Percentiles rank a stretch among this genome's conserved stretches.
These are phyloP conservation scores for Athalia circularis DNA, from an alignment of 2,888 invertebrate species.

Conservation along the genomic window DNA sequence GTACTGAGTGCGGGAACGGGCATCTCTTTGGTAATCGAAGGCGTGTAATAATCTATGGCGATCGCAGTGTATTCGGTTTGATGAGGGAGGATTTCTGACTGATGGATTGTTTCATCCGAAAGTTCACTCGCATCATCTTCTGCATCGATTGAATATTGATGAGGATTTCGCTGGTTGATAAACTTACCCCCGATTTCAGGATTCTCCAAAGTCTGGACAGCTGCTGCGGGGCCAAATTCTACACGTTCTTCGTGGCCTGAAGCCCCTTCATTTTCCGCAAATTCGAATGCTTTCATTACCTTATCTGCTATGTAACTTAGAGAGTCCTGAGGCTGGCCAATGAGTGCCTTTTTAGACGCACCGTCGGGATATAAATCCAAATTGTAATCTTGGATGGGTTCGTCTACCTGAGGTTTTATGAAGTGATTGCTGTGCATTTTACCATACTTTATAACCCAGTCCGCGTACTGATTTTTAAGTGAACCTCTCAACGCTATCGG, in stretches of 20 bases:
- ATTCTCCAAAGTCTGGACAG: constrained; percentile 15
- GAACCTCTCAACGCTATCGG: constrained; percentile 5
- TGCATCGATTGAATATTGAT: background rate
- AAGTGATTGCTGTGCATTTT: constrained; percentile 38
- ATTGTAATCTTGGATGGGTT: constrained; percentile 10
- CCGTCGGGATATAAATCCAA: background rate
- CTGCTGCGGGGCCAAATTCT: background rate
- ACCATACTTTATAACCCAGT: constrained; percentile 42
- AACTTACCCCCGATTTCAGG: background rate
- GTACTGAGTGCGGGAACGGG: too few relatives aligned
- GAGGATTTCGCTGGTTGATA: background rate
- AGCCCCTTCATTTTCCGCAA: background rate
- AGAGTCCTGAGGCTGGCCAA: constrained; percentile 15
- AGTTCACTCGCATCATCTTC: background rate
- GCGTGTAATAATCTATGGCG: too few relatives aligned
- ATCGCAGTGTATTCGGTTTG: too few relatives aligned
- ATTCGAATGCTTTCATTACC: constrained; percentile 12
- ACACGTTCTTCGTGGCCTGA: background rate
- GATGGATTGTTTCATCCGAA: background rate
- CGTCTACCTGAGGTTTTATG: constrained; percentile 13
- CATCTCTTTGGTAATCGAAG: too few relatives aligned
- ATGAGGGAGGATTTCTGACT: too few relatives aligned
- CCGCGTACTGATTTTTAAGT: constrained; percentile 23
- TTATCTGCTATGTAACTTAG: constrained; percentile 26
- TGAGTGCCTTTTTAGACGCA: background rate